phyloP scores from a whole-genome alignment of 1,140 invertebrate species.

The Temnothorax curvispinosus region DNA sequence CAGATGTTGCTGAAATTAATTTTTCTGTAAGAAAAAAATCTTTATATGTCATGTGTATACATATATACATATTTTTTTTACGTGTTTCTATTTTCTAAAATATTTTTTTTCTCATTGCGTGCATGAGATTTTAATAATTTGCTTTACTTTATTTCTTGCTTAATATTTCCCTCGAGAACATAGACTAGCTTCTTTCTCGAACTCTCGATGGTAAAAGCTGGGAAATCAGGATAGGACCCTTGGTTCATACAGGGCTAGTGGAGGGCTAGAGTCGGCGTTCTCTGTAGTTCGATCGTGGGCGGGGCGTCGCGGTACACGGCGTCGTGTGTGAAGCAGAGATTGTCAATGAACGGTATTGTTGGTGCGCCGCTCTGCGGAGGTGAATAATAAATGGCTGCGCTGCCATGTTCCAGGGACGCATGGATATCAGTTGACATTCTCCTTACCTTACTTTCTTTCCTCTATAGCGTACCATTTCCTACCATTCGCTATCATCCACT shows the following conservation, averaged over 20 bases:
- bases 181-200: constrained; percentile 3
- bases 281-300: constrained; percentile 84
- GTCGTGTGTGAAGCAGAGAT: constrained; percentile 83
- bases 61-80: neutral
- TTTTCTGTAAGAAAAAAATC: neutral
- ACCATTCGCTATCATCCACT: constrained; percentile 23
- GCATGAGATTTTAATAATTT: neutral
- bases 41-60: neutral
- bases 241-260: neutral
- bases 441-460: constrained; percentile 9
- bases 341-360: constrained; percentile 84
- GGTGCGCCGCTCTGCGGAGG: constrained; percentile 67
- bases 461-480: neutral
- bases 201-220: constrained; percentile 2
- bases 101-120: neutral
- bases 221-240: constrained; percentile 7
- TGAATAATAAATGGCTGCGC: constrained; percentile 83
- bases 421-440: constrained; percentile 48
- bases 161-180: constrained; percentile 1
- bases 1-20: neutral
- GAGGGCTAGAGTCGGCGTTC: constrained; percentile 73
- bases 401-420: constrained; percentile 64
- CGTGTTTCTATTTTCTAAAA: neutral
- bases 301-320: constrained; percentile 82
- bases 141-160: neutral